Base-by-base conservation (phyloP, 2,888 invertebrate genomes). In the Melitaea athalia region DNA sequence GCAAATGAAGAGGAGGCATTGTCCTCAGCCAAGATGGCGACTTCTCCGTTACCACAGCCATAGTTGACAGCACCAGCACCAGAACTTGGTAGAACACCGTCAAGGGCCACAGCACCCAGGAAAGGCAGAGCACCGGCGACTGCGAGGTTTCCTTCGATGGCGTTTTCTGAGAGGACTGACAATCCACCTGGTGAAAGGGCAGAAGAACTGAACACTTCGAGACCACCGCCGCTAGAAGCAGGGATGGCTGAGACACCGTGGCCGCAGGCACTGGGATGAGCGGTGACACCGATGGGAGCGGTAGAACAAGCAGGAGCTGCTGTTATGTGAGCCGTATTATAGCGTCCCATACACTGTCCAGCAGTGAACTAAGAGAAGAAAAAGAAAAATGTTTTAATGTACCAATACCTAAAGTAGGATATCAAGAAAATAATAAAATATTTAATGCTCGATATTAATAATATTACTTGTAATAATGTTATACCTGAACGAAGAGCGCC, bases 161-260 rank as follows among this genome's bases (percentile, higher is more conserved):
- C 45, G 45, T 82, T 84, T 59, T 82, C 80, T 50, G 83, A 81
- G 7, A 77, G 42, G 3, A 80, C 74, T 15, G 75, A 70, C 10
- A 81, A 67, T 63, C 81, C 80, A 60, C 53, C 73, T 24, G 77
- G 75, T n/a, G 77, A 71, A 49, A 77, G 72, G 10, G 79, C 74
- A 4, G 81, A 81, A 8, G 72, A 61, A 64, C 83, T 84, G 59
- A 80, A 75, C 12, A 79, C 77, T 14, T 76, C 70, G 14, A 79
- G 67, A 49, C 74, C 75, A 10, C 77, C 75, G 10, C 74, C 76
- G 38, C 70, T 70, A n/a, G 77, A 76, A 14, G 76, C 74, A 17
- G 74, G 66, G 33, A 71, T 70, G 49, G 69, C 73, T 11, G 65
- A 71, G 17, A 71, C 67, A 8, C 70, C 72, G 7, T 59, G 59